Conservation (phyloP, 2,113 vertebrate species). For the Reinhardtius hippoglossoides region DNA sequence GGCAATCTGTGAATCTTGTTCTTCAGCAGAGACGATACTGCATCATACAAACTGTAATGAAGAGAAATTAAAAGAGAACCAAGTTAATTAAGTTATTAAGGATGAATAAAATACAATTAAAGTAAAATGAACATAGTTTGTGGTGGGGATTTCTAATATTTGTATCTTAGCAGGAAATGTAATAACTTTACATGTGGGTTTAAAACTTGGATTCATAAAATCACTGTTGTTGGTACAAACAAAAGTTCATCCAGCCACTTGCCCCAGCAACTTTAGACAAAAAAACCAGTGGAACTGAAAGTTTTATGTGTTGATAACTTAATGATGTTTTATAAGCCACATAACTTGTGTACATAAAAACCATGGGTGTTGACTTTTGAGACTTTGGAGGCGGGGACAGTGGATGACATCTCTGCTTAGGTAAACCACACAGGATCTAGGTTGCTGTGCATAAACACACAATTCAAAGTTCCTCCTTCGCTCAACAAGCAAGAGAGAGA, state of each 20-base stretch:
- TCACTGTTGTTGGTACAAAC: background rate
- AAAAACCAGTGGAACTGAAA: background rate
- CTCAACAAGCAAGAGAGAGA: background rate
- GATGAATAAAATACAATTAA: background rate
- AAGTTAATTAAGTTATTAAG: background rate
- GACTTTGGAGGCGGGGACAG: background rate
- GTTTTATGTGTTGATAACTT: background rate
- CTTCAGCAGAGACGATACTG: slow-evolving; percentile 93
- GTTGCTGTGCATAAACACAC: background rate
- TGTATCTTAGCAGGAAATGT: background rate
- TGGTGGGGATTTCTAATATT: background rate
- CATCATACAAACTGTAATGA: slow-evolving; percentile 91
- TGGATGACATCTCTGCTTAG: too few relatives aligned
- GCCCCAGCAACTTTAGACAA: background rate
- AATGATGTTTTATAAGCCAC: background rate
- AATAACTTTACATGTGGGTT: background rate
- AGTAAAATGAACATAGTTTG: background rate
- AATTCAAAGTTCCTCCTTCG: background rate
- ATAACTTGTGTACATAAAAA: too few relatives aligned
- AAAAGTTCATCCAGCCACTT: background rate
- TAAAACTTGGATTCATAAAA: background rate
- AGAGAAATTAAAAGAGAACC: background rate
- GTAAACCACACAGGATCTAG: background rate
- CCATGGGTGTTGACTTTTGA: background rate
- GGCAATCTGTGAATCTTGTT: slow-evolving; percentile 98